Base-by-base conservation (phyloP, 2,888 invertebrate genomes). In the Eupithecia centaureata region DNA sequence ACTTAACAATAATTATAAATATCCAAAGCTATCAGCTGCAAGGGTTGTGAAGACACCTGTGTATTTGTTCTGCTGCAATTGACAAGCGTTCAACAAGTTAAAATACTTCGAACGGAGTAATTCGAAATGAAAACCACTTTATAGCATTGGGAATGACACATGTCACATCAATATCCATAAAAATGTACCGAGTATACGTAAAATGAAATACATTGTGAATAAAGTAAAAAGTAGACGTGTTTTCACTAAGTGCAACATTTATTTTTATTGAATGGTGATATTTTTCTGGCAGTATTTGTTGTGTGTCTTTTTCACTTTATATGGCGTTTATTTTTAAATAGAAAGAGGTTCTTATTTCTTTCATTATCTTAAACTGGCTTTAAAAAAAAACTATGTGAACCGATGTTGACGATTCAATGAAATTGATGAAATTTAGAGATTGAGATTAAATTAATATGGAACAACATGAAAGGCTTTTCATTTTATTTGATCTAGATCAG, bases 121-220 rank as follows among this genome's bases (percentile, higher is more conserved):
- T 63, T 63, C 33, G 15, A 63, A 67, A 54, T 64, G 61, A 58
- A 70, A 59, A 35, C 30, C 35, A 47, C 38, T 70, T 66, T 61
- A 57, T 63, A 22, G 56, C 57, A 33, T 52, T 65, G 61, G 32
- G 25, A 27, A 33, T 56, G 61, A 61, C 61, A 65, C n/a, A 54
- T 58, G 54, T 30, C 54, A 51, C 25, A 51, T 35, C 25, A 27
- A 65, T 61, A 56, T 65, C 57, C 51, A 66, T 65, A 61, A 61
- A 61, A 56, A 12, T 47, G 22, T 47, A 47, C 12, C 27, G 42
- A 47, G 22, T 1, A 30, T 35, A 13, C 18, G 52, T 65, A 35
- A 60, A 47, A 2, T 22, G 47, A 58, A 42, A 58, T 63, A 32
- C 15, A 15, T 57, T 33, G 52, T 5, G 32, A 5, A 28, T 25